Conservation (phyloP, 2,888 invertebrate species). For the Nephrotoma flavescens region DNA sequence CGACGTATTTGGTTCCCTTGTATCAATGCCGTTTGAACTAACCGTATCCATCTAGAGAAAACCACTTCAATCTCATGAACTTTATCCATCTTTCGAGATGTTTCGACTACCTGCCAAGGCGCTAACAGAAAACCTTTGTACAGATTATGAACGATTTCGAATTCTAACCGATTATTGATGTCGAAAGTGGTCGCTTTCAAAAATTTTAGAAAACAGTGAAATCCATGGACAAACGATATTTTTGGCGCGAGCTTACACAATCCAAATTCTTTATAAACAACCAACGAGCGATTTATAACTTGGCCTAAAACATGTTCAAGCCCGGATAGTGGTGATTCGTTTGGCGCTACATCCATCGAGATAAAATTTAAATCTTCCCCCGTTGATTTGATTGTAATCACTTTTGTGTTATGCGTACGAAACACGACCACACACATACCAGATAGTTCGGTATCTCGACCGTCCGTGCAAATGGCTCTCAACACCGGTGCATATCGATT, state of each 20-base stretch:
- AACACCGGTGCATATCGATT: constrained; percentile 28
- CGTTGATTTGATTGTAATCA: constrained; percentile 48
- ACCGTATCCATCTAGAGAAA: constrained; percentile 53
- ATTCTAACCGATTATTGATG: constrained; percentile 44
- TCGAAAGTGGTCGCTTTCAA: constrained; percentile 47
- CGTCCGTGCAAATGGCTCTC: constrained; percentile 48
- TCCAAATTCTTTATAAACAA: constrained; percentile 38
- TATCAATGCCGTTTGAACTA: constrained; percentile 49
- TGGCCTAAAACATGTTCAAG: constrained; percentile 21
- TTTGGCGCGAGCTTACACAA: constrained; percentile 33
- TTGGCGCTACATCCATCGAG: constrained; percentile 20
- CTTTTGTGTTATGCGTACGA: constrained; percentile 41
- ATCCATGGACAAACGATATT: constrained; percentile 40
- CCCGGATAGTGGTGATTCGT: constrained; percentile 21
- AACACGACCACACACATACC: constrained; percentile 57
- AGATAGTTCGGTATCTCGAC: constrained; percentile 37
- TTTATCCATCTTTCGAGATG: constrained; percentile 42
- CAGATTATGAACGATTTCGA: constrained; percentile 41
- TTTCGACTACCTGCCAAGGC: constrained; percentile 40
- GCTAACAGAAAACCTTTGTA: constrained; percentile 43
- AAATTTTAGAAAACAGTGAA: constrained; percentile 35
- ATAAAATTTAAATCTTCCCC: constrained; percentile 25
- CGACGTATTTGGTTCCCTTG: constrained; percentile 59
- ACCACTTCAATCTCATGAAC: constrained; percentile 45
- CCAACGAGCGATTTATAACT: constrained; percentile 33